Evolutionary conservation across 2,888 invertebrate species (phyloP).

Genomic region (Ormyrus rosae): DNA sequence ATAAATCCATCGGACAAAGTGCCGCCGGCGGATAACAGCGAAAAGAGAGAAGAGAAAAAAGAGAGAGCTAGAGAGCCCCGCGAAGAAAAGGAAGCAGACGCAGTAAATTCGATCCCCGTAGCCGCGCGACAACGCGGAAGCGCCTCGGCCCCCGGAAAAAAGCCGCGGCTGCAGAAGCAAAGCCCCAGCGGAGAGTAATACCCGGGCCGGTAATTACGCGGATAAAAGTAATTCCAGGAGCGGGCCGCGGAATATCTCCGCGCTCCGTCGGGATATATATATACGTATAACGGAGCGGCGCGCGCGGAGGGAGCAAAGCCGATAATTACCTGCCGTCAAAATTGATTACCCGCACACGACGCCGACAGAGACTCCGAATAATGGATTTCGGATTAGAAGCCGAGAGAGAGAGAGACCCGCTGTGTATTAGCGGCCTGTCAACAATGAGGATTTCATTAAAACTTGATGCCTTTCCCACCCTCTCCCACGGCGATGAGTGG

Average conservation of each 20-base stretch:
- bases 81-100: no score
- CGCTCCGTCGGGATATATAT: not conserved
- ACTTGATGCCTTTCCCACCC: not conserved
- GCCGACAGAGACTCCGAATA: constrained; percentile 61
- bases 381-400: constrained; percentile 66
- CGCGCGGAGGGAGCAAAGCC: constrained; percentile 55
- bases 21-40: not conserved
- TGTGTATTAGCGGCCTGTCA: constrained; percentile 34
- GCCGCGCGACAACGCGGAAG: no score
- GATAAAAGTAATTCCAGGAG: constrained; percentile 40
- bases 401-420: not conserved
- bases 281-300: no score
- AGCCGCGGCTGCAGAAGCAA: not conserved
- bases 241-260: not conserved
- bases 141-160: no score
- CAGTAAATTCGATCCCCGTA: no score
- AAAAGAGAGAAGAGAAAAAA: constrained; percentile 6
- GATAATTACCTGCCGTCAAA: constrained; percentile 68
- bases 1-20: constrained; percentile 9
- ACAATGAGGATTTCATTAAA: constrained; percentile 34
- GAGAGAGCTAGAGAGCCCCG: not conserved
- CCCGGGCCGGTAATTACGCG: constrained; percentile 38
- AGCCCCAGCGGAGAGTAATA: constrained; percentile 28
- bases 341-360: constrained; percentile 67
- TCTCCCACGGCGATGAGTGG: no score